phyloP scores from a whole-genome alignment of 2,888 invertebrate species.

The Auanema sp. region DNA sequence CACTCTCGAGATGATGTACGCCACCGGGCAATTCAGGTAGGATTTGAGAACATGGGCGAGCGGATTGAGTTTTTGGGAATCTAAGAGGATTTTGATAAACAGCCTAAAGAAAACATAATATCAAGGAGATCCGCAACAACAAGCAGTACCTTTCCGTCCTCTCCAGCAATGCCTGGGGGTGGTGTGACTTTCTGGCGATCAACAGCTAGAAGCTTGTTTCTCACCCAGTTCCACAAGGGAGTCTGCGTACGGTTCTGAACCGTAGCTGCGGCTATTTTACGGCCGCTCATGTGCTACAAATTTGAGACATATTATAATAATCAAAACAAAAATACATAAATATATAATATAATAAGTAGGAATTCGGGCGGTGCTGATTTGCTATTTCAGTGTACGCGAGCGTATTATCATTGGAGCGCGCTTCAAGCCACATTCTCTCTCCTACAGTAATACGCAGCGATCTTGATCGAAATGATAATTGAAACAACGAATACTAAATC shows the following conservation, averaged over 20 bases:
- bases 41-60: constrained; percentile 80
- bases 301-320: background rate
- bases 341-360: too few relatives aligned
- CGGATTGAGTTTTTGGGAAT: constrained; percentile 59
- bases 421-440: too few relatives aligned
- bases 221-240: constrained; percentile 57
- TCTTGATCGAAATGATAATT: too few relatives aligned
- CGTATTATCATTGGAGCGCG: too few relatives aligned
- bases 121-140: background rate
- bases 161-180: constrained; percentile 50
- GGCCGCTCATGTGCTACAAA: constrained; percentile 14
- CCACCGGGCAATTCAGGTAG: constrained; percentile 72
- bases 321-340: background rate
- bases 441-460: too few relatives aligned
- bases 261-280: constrained; percentile 54
- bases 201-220: constrained; percentile 52
- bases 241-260: constrained; percentile 57
- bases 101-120: constrained; percentile 26
- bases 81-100: constrained; percentile 53
- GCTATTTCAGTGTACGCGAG: too few relatives aligned
- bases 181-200: constrained; percentile 52
- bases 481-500: too few relatives aligned
- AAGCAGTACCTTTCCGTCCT: constrained; percentile 52
- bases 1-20: constrained; percentile 77
- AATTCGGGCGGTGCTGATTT: too few relatives aligned